Conservation (phyloP, 2,888 invertebrate genomes). For the Brachypalpus laphriformis region DNA sequence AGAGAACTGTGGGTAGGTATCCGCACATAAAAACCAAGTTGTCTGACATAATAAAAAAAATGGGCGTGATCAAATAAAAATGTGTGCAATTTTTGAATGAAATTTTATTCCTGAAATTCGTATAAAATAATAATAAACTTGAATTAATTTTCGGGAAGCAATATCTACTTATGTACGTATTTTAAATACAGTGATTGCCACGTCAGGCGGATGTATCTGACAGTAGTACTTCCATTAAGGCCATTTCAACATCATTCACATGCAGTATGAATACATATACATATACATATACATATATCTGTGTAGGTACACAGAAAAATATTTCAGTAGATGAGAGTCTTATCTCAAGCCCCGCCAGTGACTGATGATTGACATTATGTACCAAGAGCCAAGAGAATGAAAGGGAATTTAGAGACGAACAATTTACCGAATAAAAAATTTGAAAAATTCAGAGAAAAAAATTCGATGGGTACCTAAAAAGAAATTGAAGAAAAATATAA, state of each 20-base stretch:
- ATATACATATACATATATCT: too few relatives aligned
- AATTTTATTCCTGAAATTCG: not conserved
- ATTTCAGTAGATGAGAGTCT: constrained; percentile 42
- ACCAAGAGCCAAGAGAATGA: constrained; percentile 4
- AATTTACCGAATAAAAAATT: not conserved
- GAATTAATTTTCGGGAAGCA: not conserved
- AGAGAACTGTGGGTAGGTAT: not conserved
- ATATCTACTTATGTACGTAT: not conserved
- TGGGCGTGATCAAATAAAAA: constrained; percentile 20
- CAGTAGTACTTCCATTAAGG: constrained; percentile 21
- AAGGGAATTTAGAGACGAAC: not conserved
- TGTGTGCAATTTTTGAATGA: not conserved
- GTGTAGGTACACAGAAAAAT: constrained; percentile 11
- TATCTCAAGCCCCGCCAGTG: constrained; percentile 39
- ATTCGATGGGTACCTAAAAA: not conserved
- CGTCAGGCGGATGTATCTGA: constrained; percentile 27
- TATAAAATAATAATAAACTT: not conserved
- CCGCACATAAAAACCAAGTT: constrained; percentile 5
- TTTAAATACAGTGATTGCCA: constrained; percentile 17
- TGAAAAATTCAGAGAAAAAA: not conserved
- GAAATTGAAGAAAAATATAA: not conserved
- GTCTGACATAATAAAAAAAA: constrained; percentile 20
- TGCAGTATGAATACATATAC: not conserved
- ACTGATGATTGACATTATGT: constrained; percentile 34
- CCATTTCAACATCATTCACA: constrained; percentile 20